Evolutionary conservation across 2,113 vertebrate genomes (phyloP).

Genomic region (Charadrius vociferus): DNA sequence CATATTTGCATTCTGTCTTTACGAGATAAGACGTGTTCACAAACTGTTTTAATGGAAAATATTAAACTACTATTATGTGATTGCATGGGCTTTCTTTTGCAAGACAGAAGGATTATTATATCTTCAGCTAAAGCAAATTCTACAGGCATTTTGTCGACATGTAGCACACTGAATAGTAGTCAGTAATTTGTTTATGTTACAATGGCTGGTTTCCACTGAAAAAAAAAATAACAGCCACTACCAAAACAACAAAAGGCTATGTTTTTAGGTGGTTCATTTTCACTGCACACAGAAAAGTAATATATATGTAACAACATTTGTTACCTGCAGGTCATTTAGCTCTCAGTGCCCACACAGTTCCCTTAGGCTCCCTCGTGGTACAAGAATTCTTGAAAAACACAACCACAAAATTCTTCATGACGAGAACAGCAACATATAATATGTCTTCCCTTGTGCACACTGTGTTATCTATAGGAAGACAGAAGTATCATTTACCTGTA

Average conservation of each 20-base stretch:
- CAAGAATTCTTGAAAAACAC: background rate
- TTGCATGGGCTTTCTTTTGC: background rate
- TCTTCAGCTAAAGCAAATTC: background rate
- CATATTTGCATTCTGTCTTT: constrained; percentile 16
- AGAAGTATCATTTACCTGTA: background rate
- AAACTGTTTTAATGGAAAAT: background rate
- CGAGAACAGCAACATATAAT: background rate
- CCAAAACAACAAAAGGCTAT: background rate
- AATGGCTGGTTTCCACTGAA: background rate
- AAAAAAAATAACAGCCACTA: background rate
- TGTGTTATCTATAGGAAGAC: background rate
- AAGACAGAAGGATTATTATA: background rate
- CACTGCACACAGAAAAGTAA: background rate
- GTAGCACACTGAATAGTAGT: background rate
- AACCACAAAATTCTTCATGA: background rate
- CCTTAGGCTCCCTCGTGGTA: background rate
- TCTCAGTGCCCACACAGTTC: background rate
- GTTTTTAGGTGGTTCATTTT: background rate
- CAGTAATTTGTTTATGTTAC: background rate
- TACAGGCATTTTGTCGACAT: background rate
- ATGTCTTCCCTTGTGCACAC: background rate
- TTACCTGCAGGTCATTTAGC: constrained; percentile 18
- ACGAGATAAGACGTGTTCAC: background rate
- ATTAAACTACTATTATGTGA: background rate
- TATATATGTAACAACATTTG: constrained; percentile 1